Conservation (phyloP, 2,888 invertebrate genomes). For the Meloe dianella region DNA sequence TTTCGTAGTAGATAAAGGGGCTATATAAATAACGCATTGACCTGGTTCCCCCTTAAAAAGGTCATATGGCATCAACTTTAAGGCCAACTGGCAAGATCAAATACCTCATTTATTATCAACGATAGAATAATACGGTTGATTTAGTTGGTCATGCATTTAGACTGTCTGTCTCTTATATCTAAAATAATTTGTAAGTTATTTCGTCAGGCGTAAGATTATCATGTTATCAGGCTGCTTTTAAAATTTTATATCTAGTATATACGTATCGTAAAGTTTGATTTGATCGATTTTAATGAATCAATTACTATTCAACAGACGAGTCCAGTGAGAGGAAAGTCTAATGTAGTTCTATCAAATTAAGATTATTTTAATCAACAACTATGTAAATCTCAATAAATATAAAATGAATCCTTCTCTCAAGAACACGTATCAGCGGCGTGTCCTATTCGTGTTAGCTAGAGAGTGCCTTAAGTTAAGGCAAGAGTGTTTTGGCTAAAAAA, state of each 20-base stretch:
- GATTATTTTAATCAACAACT: slow-evolving; percentile 9
- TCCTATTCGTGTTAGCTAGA: no score
- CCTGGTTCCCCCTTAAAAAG: slow-evolving; percentile 32
- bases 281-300: slow-evolving; percentile 9
- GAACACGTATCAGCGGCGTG: no score
- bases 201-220: slow-evolving; percentile 24
- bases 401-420: no score
- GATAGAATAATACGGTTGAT: background rate
- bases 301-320: slow-evolving; percentile 11
- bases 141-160: background rate
- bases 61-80: slow-evolving; percentile 32
- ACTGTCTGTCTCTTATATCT: slow-evolving; percentile 13
- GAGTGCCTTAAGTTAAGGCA: no score
- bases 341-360: slow-evolving; percentile 7
- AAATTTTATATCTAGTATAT: background rate
- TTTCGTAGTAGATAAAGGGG: slow-evolving; percentile 26
- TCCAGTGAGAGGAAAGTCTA: background rate
- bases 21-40: slow-evolving; percentile 37
- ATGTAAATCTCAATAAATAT: background rate
- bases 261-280: background rate
- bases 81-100: slow-evolving; percentile 31
- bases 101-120: slow-evolving; percentile 27
- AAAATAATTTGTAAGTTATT: slow-evolving; percentile 27
- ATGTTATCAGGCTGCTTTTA: background rate
- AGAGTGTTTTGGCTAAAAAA: no score